Conservation (phyloP, 2,797 vertebrate species). For the Catharus ustulatus region DNA sequence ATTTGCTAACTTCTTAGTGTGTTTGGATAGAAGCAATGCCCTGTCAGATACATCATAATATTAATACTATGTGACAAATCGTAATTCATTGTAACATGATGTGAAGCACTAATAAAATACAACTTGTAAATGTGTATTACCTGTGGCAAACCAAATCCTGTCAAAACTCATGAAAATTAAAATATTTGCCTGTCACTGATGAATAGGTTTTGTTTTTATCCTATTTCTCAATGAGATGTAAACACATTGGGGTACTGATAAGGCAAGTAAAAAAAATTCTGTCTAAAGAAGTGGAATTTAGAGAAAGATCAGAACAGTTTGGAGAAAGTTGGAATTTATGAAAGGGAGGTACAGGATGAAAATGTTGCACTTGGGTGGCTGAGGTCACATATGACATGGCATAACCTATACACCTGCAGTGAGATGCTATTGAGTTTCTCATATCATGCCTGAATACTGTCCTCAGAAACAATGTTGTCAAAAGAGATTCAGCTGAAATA, state of each 20-base stretch:
- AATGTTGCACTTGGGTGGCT: not conserved
- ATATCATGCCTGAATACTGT: not conserved
- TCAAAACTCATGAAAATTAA: slow-evolving; percentile 61
- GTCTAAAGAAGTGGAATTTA: not conserved
- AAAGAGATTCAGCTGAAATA: slow-evolving; percentile 16
- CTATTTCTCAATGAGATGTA: not conserved
- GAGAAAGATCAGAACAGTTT: not conserved
- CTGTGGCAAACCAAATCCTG: slow-evolving; percentile 47
- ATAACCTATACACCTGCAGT: not conserved
- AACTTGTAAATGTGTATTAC: slow-evolving; percentile 39
- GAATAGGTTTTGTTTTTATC: slow-evolving; percentile 27
- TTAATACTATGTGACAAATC: slow-evolving; percentile 38
- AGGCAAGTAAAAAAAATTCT: not conserved
- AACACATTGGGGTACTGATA: not conserved
- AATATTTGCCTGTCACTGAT: slow-evolving; percentile 16
- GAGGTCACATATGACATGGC: not conserved
- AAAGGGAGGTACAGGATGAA: not conserved
- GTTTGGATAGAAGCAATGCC: not conserved
- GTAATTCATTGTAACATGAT: not conserved
- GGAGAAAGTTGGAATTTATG: not conserved
- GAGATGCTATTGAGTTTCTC: not conserved
- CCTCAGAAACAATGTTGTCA: slow-evolving; percentile 19
- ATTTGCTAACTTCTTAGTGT: not conserved
- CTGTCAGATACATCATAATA: not conserved
- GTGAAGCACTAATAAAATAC: slow-evolving; percentile 33